Evolutionary conservation across 2,888 invertebrate genomes (phyloP).

Genomic region (Trachelus tabidus): DNA sequence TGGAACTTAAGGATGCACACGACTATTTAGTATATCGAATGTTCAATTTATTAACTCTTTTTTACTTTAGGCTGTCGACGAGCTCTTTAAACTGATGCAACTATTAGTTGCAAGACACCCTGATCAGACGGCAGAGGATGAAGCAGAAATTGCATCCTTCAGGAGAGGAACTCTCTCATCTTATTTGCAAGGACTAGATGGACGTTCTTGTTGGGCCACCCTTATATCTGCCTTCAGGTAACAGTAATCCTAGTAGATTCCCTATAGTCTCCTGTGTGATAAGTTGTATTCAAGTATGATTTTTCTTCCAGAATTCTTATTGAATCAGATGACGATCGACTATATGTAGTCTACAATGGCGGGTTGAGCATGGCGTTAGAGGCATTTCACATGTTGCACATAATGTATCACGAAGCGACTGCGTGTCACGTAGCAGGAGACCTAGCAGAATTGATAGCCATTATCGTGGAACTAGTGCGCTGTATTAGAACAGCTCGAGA

Average conservation of each 20-base stretch:
- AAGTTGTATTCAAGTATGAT: neutral
- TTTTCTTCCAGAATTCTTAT: slow-evolving; percentile 77
- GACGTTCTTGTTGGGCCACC: slow-evolving; percentile 94
- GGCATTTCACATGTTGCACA: slow-evolving; percentile 90
- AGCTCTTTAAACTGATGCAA: slow-evolving; percentile 90
- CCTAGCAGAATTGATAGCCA: slow-evolving; percentile 84
- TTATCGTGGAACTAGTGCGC: slow-evolving; percentile 78
- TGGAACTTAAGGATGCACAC: neutral
- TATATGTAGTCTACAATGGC: slow-evolving; percentile 90
- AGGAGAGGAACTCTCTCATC: slow-evolving; percentile 86
- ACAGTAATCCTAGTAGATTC: slow-evolving; percentile 17
- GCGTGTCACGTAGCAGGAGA: slow-evolving; percentile 88
- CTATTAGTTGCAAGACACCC: slow-evolving; percentile 87
- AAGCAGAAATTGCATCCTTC: slow-evolving; percentile 86
- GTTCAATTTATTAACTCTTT: slow-evolving; percentile 10
- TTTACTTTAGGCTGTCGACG: slow-evolving; percentile 81
- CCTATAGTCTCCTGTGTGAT: neutral
- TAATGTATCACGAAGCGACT: slow-evolving; percentile 94
- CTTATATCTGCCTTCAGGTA: slow-evolving; percentile 82
- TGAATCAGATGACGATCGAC: slow-evolving; percentile 88
- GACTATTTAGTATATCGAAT: neutral
- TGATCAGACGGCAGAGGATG: slow-evolving; percentile 80
- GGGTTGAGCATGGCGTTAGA: slow-evolving; percentile 77
- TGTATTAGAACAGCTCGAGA: slow-evolving; percentile 78
- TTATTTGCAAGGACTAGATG: slow-evolving; percentile 90